Evolutionary conservation across 1,140 invertebrate species (phyloP), one percentile per base, ranked within the genome.

Genomic region (Philopotamus ludificatus): DNA sequence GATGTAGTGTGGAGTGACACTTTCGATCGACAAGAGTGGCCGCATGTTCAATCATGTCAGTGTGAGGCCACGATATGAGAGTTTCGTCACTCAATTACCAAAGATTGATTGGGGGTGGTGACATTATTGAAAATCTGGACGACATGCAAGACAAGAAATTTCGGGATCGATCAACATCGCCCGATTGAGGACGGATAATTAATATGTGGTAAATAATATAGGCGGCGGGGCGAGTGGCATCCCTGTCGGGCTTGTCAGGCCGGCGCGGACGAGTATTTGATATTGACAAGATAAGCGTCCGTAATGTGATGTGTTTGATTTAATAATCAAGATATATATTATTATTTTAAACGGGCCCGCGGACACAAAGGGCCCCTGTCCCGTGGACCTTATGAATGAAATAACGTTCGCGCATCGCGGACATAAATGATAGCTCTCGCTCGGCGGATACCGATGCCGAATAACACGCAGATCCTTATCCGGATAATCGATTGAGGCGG

Each of bases 261-360:
- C 76, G 75, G 77, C 77, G 78, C 77, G 78, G 77, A n/a, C n/a
- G n/a, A 75, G 77, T 78, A 78, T 80, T 79, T 74, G 78, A 81
- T 81, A 81, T 81, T 81, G 79, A 80, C 78, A 79, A 79, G 79
- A 80, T 81, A 81, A 81, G 67, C 79, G 79, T 78, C 79, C 78
- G 79, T 81, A 81, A 81, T 81, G 78, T 81, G 79, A 81, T 81
- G 78, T 81, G 79, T 80, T 79, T 80, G 79, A 81, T 81, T 81
- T 79, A 81, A 81, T 81, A 81, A 80, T 75, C 70, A 78, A 81
- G 77, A 80, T 68, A 68, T 68, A 68, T 67, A 65, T 54, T n/a
- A n/a, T 60, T 60, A 58, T 63, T 69, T 69, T 65, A 69, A 69
- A 69, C 45, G 67, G 65, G 55, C 65, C 57, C 28, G 16, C 44